Percentiles rank a stretch among this genome's conserved stretches.
phyloP scores from a whole-genome alignment of 1,140 invertebrate species.

The Vollenhovia emeryi region DNA sequence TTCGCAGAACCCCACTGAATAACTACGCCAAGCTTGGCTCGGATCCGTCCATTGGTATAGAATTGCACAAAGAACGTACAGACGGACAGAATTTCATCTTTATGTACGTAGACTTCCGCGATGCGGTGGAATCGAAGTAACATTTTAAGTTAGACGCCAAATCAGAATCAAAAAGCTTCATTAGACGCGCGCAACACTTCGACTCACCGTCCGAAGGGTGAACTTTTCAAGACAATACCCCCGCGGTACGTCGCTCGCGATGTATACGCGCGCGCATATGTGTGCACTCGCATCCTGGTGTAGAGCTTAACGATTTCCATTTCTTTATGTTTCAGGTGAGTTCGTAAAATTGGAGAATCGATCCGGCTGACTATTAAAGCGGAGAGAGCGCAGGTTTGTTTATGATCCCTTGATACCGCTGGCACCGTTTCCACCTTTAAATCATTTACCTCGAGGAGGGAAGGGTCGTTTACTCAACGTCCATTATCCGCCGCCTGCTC shows the following conservation, averaged over 20 bases:
- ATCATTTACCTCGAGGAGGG: conserved; percentile 31
- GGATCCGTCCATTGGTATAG: no score
- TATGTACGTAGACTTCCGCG: no score
- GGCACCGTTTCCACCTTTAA: conserved; percentile 39
- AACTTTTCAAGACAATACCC: neutral
- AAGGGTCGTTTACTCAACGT: conserved; percentile 26
- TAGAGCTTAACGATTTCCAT: conserved; percentile 10
- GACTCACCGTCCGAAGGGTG: neutral
- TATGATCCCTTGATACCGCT: conserved; percentile 51
- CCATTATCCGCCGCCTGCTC: conserved; percentile 30
- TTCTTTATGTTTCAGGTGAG: conserved; percentile 70
- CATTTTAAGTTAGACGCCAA: neutral
- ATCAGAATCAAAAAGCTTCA: neutral
- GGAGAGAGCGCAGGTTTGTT: conserved; percentile 46
- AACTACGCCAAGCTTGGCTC: no score
- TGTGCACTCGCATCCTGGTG: neutral
- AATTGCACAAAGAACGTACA: no score
- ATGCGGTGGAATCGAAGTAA: neutral
- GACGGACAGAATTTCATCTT: no score
- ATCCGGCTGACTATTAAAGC: conserved; percentile 35
- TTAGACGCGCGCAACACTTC: neutral
- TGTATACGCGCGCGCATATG: neutral
- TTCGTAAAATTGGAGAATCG: conserved; percentile 23
- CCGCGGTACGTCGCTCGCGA: neutral
- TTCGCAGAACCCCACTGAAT: no score